These are phyloP conservation scores for Nibea albiflora DNA, from an alignment of 2,113 vertebrate species.

Conservation along the genomic window DNA sequence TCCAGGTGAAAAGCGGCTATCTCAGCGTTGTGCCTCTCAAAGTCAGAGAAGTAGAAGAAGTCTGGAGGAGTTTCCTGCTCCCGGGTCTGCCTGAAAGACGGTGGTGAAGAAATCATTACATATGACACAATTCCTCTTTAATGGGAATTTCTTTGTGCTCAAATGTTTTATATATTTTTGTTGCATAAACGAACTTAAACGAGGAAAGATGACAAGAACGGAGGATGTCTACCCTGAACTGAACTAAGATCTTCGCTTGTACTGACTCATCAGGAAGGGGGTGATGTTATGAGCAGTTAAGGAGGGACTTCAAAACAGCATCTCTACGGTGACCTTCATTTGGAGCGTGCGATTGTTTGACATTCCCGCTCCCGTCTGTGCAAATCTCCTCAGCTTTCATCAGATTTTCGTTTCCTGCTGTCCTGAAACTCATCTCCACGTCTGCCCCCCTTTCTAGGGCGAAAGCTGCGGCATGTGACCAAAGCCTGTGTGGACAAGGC, in stretches of 20 bases:
- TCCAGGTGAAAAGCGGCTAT: constrained; percentile 98
- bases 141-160: background rate
- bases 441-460: constrained; percentile 50
- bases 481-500: constrained; percentile 57
- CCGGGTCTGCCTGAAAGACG: constrained; percentile 90
- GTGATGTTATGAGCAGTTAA: background rate
- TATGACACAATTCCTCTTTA: background rate
- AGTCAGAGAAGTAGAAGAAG: constrained; percentile 99
- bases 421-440: constrained; percentile 38
- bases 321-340: background rate
- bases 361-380: constrained; percentile 10
- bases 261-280: background rate
- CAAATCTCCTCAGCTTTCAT: constrained; percentile 33
- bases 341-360: background rate
- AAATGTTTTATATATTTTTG: background rate
- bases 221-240: background rate
- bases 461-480: constrained; percentile 52
- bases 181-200: background rate
- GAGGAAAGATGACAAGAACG: background rate
- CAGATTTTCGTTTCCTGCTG: constrained; percentile 26
- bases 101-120: background rate
- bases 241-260: background rate
- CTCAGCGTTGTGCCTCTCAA: constrained; percentile 97
- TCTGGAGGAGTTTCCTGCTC: constrained; percentile 97
- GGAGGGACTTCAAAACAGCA: background rate